Percentiles rank a stretch among this genome's conserved stretches.
Conservation (phyloP, 2,888 invertebrate genomes). For the Cantharis nigra region DNA sequence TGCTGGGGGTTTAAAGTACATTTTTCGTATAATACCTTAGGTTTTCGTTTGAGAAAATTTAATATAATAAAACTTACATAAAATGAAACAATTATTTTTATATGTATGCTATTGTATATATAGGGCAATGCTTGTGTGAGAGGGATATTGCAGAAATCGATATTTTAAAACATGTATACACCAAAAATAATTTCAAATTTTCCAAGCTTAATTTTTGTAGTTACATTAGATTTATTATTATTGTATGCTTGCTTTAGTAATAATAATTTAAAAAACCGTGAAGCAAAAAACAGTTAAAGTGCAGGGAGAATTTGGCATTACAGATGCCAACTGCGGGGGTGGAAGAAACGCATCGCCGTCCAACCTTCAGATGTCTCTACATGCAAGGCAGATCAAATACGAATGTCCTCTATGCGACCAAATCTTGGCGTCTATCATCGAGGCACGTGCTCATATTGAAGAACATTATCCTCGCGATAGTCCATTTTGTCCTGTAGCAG, state of each 20-base stretch:
- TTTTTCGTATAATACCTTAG: not conserved
- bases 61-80: not conserved
- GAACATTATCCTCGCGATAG: slow-evolving; percentile 85
- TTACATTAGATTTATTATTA: not conserved
- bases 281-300: slow-evolving; percentile 47
- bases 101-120: not conserved
- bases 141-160: not conserved
- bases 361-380: slow-evolving; percentile 47
- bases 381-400: slow-evolving; percentile 54
- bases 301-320: slow-evolving; percentile 61
- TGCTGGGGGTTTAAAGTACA: slow-evolving; percentile 27
- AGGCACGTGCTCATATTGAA: slow-evolving; percentile 75
- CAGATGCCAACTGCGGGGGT: slow-evolving; percentile 59
- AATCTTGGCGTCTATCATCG: slow-evolving; percentile 67
- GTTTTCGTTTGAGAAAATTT: not conserved
- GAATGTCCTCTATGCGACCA: slow-evolving; percentile 76
- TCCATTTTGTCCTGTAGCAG: slow-evolving; percentile 77
- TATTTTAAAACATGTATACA: not conserved
- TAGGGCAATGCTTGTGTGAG: not conserved
- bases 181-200: not conserved
- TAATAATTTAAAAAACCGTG: slow-evolving; percentile 18
- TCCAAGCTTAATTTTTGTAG: not conserved
- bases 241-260: slow-evolving; percentile 1
- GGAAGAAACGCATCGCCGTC: slow-evolving; percentile 31
- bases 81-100: not conserved